Percentiles rank a stretch among this genome's conserved stretches.
Evolutionary conservation across 2,797 vertebrate genomes (phyloP).

Genomic region (Pagetopsis macropterus): DNA sequence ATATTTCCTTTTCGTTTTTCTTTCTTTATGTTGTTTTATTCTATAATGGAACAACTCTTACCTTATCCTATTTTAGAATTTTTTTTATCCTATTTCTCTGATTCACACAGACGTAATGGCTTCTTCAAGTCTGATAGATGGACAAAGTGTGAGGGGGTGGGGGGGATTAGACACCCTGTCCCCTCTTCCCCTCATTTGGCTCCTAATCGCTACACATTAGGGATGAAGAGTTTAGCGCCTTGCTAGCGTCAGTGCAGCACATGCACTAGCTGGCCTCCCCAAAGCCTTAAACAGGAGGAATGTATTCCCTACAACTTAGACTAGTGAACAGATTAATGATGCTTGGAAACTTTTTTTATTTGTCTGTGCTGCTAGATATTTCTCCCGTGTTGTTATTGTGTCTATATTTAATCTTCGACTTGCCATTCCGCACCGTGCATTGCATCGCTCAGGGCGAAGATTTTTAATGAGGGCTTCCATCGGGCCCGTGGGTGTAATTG

Average conservation of each 20-base stretch:
- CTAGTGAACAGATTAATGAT: background rate
- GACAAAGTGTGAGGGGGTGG: conserved; percentile 48
- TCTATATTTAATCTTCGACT: conserved; percentile 55
- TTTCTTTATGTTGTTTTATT: too few relatives aligned
- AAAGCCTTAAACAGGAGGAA: conserved; percentile 13
- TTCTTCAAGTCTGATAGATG: conserved; percentile 54
- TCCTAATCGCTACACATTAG: conserved; percentile 75
- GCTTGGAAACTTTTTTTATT: conserved; percentile 5
- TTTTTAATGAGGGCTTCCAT: conserved; percentile 65
- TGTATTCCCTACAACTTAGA: conserved; percentile 3
- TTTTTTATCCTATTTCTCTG: too few relatives aligned
- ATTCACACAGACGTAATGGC: conserved; percentile 13
- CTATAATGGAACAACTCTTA: too few relatives aligned
- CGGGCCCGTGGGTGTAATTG: conserved; percentile 56
- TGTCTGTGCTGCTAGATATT: conserved; percentile 14
- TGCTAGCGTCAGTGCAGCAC: conserved; percentile 40
- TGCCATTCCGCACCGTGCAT: conserved; percentile 11
- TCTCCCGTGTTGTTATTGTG: conserved; percentile 20
- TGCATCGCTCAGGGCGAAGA: conserved; percentile 41
- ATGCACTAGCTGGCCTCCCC: conserved; percentile 17
- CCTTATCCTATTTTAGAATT: too few relatives aligned
- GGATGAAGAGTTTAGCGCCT: conserved; percentile 68
- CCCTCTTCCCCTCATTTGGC: conserved; percentile 67
- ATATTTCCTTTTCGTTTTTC: too few relatives aligned
- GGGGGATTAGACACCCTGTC: conserved; percentile 61